Base-by-base conservation (phyloP, 2,888 invertebrate genomes). In the Acronicta aceris region DNA sequence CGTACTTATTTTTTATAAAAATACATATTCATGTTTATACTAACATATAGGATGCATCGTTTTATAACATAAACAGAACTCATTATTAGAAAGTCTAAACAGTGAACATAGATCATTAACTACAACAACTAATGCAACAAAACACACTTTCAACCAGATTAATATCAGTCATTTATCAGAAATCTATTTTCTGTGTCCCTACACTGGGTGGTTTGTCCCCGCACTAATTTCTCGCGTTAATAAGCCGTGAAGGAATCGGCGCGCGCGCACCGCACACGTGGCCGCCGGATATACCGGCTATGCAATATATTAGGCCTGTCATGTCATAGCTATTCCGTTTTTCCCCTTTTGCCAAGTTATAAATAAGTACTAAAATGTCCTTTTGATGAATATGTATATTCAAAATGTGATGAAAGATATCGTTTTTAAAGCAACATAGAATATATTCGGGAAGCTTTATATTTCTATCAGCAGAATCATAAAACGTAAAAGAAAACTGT, bases 201-300 rank as follows among this genome's bases (percentile, higher is more conserved):
- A 74, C 71, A 77, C 82, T 85, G 85, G 87, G 86, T 85, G 85
- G 86, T 78, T 79, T 71, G 61, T 65, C 60, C 74, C 74, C 70
- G 81, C 81, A 86, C 86, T 88, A 91, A 92, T 92, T 93, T 89
- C 87, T 84, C 79, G 80, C 76, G 86, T 84, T 89, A 93, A 94
- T 93, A 91, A 88, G 89, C 86, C 93, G 89, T 92, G 91, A 88
- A 89, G 89, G 68, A 78, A 81, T 82, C 81, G 80, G 81, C 83
- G 81, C 76, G 78, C 81, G 82, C 82, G 81, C 75, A 76, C 82
- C 86, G 81, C 88, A 87, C 88, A 88, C 88, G 86, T 83, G 85
- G 82, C 73, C 50, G 58, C 85, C 85, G 85, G 87, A 89, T 85
- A 83, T 65, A 71, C 60, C 62, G 41, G 59, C 73, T 56, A 63